A percentile compares a stretch with the other conserved stretches of the same genome.
These are phyloP conservation scores for Ceyx margarethae DNA, from an alignment of 2,113 vertebrate genomes.

Conservation along the genomic window DNA sequence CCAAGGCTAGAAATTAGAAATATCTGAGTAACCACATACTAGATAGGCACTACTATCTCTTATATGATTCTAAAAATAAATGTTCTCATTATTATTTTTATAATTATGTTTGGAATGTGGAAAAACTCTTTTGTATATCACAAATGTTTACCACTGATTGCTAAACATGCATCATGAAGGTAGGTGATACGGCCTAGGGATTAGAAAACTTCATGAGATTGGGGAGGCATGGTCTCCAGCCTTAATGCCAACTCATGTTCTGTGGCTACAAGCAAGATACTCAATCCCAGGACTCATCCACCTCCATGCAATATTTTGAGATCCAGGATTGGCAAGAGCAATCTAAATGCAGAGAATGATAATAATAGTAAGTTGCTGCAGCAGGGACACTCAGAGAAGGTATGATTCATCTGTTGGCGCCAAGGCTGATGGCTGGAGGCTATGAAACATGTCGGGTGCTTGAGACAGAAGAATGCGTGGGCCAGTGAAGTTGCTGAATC, in stretches of 20 bases:
- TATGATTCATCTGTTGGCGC: slow-evolving; percentile 47
- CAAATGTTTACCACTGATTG: background rate
- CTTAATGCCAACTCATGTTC: background rate
- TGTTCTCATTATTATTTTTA: background rate
- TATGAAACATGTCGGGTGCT: background rate
- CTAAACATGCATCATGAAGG: background rate
- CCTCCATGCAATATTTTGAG: background rate
- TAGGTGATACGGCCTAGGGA: background rate
- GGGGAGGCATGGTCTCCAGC: background rate
- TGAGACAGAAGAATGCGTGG: background rate
- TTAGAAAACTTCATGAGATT: background rate
- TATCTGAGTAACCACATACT: background rate
- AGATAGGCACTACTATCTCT: background rate
- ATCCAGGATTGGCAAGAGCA: background rate
- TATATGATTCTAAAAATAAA: background rate
- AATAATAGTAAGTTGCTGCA: background rate
- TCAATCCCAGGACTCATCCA: background rate
- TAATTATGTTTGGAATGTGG: background rate
- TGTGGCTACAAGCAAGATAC: background rate
- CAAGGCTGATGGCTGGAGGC: slow-evolving; percentile 26
- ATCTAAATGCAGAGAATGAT: background rate
- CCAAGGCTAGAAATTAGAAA: background rate
- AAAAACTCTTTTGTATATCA: background rate
- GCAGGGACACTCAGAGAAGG: background rate
- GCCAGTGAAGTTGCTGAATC: background rate